Evolutionary conservation across 2,888 invertebrate genomes (phyloP).

Genomic region (Cylindroiulus punctatus): DNA sequence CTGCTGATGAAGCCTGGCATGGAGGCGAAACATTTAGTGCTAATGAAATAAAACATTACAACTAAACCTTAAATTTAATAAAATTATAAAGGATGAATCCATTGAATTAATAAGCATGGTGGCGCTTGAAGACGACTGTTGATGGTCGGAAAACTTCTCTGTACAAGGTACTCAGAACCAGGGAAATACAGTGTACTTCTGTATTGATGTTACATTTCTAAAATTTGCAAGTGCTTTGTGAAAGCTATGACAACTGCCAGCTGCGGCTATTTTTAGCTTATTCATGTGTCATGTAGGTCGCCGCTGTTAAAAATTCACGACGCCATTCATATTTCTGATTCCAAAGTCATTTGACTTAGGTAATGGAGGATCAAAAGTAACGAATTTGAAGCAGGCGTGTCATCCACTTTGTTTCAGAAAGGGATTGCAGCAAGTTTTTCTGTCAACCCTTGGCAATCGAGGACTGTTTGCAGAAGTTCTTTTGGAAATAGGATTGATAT

Average conservation of each 20-base stretch:
- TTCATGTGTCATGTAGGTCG: too few relatives aligned
- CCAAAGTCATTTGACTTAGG: not conserved
- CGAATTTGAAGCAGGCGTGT: not conserved
- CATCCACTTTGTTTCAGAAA: not conserved
- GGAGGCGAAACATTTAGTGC: too few relatives aligned
- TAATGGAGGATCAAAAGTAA: not conserved
- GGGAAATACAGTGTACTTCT: too few relatives aligned
- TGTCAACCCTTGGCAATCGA: not conserved
- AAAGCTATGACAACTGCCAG: not conserved
- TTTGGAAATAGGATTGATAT: conserved; percentile 7
- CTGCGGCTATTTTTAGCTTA: not conserved
- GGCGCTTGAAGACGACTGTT: too few relatives aligned
- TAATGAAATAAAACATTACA: too few relatives aligned
- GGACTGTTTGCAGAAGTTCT: not conserved
- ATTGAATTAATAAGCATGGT: too few relatives aligned
- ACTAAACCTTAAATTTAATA: too few relatives aligned
- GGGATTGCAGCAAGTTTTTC: not conserved
- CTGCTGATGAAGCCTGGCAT: too few relatives aligned
- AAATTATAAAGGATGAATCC: too few relatives aligned
- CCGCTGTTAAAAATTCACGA: not conserved
- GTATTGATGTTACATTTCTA: too few relatives aligned
- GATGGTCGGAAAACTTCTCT: too few relatives aligned
- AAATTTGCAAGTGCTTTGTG: not conserved
- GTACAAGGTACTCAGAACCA: too few relatives aligned
- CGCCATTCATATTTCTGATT: not conserved